These are phyloP conservation scores for Drosophila fuyamai DNA, from an alignment of 1,140 invertebrate species.

Conservation along the genomic window DNA sequence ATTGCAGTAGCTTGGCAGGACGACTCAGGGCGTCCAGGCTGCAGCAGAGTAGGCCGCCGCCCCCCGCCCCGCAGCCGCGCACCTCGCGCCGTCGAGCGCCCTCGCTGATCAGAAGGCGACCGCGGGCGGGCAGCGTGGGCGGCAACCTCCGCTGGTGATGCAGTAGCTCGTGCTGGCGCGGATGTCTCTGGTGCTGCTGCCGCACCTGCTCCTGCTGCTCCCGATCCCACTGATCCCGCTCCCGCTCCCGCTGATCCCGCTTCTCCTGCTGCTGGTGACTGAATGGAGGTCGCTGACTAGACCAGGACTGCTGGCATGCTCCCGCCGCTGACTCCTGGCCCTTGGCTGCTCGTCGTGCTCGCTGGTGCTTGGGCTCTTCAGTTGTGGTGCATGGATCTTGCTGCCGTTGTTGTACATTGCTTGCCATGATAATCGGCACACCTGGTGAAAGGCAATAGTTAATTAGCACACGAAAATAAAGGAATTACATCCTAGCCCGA, in stretches of 20 bases:
- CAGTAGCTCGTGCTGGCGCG: conserved; percentile 30
- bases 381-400: conserved; percentile 57
- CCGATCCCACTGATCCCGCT: neutral
- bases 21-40: conserved; percentile 55
- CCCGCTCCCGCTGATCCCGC: neutral
- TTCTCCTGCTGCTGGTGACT: conserved; percentile 13
- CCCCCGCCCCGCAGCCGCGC: conserved; percentile 22
- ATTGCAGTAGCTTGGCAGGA: conserved; percentile 58
- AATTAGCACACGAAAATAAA: conserved; percentile 3
- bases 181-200: conserved; percentile 10
- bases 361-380: conserved; percentile 48
- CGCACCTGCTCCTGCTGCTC: conserved; percentile 9
- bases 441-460: conserved; percentile 39
- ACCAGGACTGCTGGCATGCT: conserved; percentile 33
- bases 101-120: conserved; percentile 39
- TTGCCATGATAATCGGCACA: conserved; percentile 84
- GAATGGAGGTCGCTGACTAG: conserved; percentile 33
- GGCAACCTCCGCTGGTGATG: conserved; percentile 43
- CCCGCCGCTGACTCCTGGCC: conserved; percentile 6
- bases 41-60: conserved; percentile 52
- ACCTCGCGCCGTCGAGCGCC: conserved; percentile 28
- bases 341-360: conserved; percentile 30
- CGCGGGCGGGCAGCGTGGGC: conserved; percentile 8
- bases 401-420: conserved; percentile 79
- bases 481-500: no score